Percentiles rank a stretch among this genome's conserved stretches.
phyloP scores from a whole-genome alignment of 2,888 invertebrate genomes.

The Pachliopta kotzebuea region DNA sequence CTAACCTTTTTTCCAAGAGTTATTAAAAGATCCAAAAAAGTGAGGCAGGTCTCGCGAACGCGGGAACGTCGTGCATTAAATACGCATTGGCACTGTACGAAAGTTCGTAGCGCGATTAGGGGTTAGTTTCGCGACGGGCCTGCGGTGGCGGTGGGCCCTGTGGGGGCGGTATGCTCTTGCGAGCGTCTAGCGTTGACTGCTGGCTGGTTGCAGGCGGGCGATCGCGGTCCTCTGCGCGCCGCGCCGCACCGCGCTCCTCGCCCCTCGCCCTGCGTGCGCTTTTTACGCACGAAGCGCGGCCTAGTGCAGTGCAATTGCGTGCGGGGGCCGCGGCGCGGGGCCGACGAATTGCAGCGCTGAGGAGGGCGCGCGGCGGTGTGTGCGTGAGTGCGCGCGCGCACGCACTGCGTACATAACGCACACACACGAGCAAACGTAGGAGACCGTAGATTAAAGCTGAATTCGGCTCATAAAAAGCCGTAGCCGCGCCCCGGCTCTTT shows the following conservation, averaged over 20 bases:
- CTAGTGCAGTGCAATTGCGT: constrained; percentile 79
- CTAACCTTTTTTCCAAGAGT: constrained; percentile 40
- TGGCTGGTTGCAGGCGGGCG: constrained; percentile 50
- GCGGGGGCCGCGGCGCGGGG: constrained; percentile 57
- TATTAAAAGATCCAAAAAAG: constrained; percentile 46
- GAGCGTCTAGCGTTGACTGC: constrained; percentile 75
- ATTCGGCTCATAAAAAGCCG: constrained; percentile 70
- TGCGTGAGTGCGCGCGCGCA: constrained; percentile 67
- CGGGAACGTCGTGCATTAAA: constrained; percentile 47
- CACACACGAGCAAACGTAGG: constrained; percentile 39
- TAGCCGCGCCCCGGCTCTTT: constrained; percentile 65
- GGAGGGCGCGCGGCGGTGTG: constrained; percentile 68
- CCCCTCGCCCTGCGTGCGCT: constrained; percentile 75
- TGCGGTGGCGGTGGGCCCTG: constrained; percentile 55
- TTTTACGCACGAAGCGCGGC: constrained; percentile 75
- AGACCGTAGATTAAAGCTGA: constrained; percentile 67
- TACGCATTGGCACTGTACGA: constrained; percentile 63
- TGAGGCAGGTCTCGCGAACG: constrained; percentile 36
- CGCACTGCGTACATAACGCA: constrained; percentile 29
- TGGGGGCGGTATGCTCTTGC: constrained; percentile 74
- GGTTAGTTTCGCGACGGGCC: constrained; percentile 61
- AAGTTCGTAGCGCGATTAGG: constrained; percentile 63
- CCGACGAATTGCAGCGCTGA: constrained; percentile 77
- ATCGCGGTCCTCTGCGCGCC: constrained; percentile 53
- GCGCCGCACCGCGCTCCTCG: constrained; percentile 52